Base-by-base conservation (phyloP, 2,888 invertebrate genomes). In the Tiliacea aurago region DNA sequence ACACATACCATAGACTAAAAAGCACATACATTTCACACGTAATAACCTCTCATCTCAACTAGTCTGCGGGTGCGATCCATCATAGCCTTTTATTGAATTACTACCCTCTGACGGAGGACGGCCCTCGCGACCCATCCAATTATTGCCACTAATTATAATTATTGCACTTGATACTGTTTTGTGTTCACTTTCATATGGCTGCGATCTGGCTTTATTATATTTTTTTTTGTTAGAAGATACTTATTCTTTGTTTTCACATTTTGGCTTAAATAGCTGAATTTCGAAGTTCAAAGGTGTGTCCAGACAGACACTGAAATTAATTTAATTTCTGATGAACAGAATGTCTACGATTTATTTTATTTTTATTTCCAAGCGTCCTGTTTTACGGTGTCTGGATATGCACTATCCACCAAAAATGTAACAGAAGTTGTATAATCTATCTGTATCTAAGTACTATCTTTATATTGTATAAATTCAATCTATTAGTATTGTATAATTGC, bases 1-100 rank as follows among this genome's bases (percentile, higher is more conserved):
- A n/a, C n/a, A n/a, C n/a, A n/a, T n/a, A n/a, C n/a, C n/a, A n/a
- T n/a, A n/a, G n/a, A n/a, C n/a, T n/a, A n/a, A n/a, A n/a, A n/a
- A n/a, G n/a, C 4, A 45, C 41, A 37, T 23, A 73, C 15, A 77
- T 77, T 70, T 66, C 66, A 75, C 68, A 71, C 65, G 66, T 72
- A 85, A 86, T 85, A 81, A 76, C 84, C 78, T 81, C 73, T 76
- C 66, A 47, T 51, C 58, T 64, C 49, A 68, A 76, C 66, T 61
- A 74, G 73, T 70, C 85, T 88, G 88, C 89, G 90, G 89, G 88
- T 74, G 90, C 87, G 82, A 93, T 93, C 93, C 92, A 93, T 93
- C 93, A 93, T 90, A 85, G 71, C 73, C 70, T 84, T 81, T 92
- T 93, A 93, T 93, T 92, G 86, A 92, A 91, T 93, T 93, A 93